These are phyloP conservation scores for Dendronephthya gigantea DNA, from an alignment of 64 coral and sea anemone species.

Conservation along the genomic window DNA sequence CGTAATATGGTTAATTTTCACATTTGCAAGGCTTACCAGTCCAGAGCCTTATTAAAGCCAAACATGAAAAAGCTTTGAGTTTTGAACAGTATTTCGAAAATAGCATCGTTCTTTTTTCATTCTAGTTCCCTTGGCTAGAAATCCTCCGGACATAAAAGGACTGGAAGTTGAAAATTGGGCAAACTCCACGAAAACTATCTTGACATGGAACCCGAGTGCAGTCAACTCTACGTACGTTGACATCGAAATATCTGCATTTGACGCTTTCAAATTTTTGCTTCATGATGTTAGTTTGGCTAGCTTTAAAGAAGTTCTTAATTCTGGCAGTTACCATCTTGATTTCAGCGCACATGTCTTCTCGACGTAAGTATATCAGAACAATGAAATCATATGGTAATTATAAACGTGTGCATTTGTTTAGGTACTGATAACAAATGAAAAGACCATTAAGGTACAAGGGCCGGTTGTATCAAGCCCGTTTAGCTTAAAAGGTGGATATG, in stretches of 20 bases:
- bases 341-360: neutral
- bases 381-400: neutral
- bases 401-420: no score
- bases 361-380: neutral
- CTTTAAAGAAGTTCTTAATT: neutral
- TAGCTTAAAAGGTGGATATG: no score
- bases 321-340: neutral
- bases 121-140: conserved; percentile 37
- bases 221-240: neutral
- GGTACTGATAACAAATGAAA: no score
- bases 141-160: conserved; percentile 13
- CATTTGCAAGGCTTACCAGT: no score
- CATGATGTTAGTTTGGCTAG: neutral
- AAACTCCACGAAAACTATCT: neutral
- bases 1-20: no score
- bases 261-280: neutral
- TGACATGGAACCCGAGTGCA: conserved; percentile 27
- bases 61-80: no score
- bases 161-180: neutral
- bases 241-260: neutral
- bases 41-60: neutral
- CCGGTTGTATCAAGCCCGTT: no score
- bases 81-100: no score
- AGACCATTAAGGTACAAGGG: no score
- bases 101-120: no score